Conservation (phyloP, 2,888 invertebrate species). For the Drosophila eohydei region DNA sequence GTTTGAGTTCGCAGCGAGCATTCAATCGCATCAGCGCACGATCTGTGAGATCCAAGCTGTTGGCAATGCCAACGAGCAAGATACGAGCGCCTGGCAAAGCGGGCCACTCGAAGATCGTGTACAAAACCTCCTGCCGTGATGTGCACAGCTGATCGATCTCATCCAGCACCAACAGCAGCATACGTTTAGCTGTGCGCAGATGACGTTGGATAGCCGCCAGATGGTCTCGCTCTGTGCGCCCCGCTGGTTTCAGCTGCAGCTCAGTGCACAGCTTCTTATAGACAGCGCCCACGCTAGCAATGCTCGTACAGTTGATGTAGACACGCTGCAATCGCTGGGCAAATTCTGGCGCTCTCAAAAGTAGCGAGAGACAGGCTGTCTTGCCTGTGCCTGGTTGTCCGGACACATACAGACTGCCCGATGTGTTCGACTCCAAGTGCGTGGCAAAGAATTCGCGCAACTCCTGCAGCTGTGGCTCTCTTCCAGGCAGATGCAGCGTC, state of each 20-base stretch:
- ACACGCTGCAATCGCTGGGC: slow-evolving; percentile 86
- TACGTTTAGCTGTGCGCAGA: slow-evolving; percentile 87
- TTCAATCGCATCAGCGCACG: slow-evolving; percentile 94
- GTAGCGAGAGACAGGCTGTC: slow-evolving; percentile 93
- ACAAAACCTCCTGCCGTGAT: slow-evolving; percentile 92
- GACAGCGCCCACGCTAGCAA: slow-evolving; percentile 93
- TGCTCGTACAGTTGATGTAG: slow-evolving; percentile 93
- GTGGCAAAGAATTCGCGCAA: slow-evolving; percentile 89
- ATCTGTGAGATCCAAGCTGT: slow-evolving; percentile 97
- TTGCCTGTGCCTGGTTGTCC: slow-evolving; percentile 99
- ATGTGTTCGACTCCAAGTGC: slow-evolving; percentile 88
- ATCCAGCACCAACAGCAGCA: slow-evolving; percentile 94
- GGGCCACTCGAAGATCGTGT: slow-evolving; percentile 98
- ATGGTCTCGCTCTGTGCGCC: slow-evolving; percentile 89
- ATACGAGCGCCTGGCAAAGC: slow-evolving; percentile 88
- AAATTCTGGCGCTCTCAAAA: slow-evolving; percentile 88
- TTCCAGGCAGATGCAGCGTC: slow-evolving; percentile 88
- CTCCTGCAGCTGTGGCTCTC: slow-evolving; percentile 91
- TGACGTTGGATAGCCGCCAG: slow-evolving; percentile 89
- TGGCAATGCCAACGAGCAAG: slow-evolving; percentile 96
- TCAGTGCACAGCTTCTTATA: slow-evolving; percentile 92
- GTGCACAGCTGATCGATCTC: slow-evolving; percentile 97
- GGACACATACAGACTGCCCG: slow-evolving; percentile 96
- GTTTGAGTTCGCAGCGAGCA: slow-evolving; percentile 90
- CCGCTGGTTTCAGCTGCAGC: slow-evolving; percentile 87